Base-by-base conservation (phyloP, 2,888 invertebrate genomes). In the Amphiduros pacificus region DNA sequence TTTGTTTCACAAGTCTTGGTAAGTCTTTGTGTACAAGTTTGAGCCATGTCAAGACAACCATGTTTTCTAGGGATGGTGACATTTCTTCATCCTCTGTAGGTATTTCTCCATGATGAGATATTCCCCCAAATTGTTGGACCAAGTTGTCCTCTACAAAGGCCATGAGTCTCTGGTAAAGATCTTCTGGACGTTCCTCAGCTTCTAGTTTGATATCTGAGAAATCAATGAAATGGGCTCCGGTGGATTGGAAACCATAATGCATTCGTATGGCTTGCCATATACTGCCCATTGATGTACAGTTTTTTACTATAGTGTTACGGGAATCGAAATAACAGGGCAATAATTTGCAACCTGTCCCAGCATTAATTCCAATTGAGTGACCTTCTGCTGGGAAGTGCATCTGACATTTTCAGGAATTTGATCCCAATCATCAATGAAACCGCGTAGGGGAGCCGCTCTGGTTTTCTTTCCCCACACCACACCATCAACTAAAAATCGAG, bases 181-280 rank as follows among this genome's bases (percentile, higher is more conserved):
- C 63, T 28, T 70, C 67, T 0, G 63, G 66, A 17, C 66, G 49
- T 54, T 71, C 70, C 1, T 56, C 62, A 5, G 61, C 61, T 31
- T 70, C 64, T 4, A 63, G 56, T 9, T 56, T 31, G 5, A 72
- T 63, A 29, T 55, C 44, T 2, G 55, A 55, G 28, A 69, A 66
- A 48, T 69, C 65, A 1, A 70, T 5, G 27, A 72, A 70, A 26
- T 67, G 68, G 1, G 54, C 64, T 2, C 72, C 71, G 9, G 71
- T 68, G 6, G 68, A 63, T 31, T 73, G 72, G 40, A 73, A 71
- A 1, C 71, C 71, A 61, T 61, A 70, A 49, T 73, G 68, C n/a
- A 62, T 36, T 0, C 69, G 58, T 22, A 71, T 69, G 2, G 61
- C 49, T 26, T 64, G 58, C 64, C 61, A 65, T 17, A 65, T 55